Base-by-base conservation (phyloP, 2,888 invertebrate genomes). In the Selenia dentaria region DNA sequence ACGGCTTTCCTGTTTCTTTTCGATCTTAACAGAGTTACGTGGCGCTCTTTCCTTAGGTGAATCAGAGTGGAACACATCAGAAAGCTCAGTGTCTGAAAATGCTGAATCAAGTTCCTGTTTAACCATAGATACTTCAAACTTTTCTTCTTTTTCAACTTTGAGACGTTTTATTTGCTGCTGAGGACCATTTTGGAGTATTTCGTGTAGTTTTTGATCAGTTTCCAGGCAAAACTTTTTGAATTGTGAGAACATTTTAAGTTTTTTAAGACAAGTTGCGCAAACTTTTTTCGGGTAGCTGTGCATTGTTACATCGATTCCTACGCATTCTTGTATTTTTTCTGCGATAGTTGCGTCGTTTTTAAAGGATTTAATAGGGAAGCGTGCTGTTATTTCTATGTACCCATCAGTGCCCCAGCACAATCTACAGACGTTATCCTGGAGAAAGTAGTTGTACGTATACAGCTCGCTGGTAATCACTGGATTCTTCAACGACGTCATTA, bases 351-450 rank as follows among this genome's bases (percentile, higher is more conserved):
- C 4, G 49, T 35, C 11, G 2, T 64, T 58, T 51, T 51, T 22
- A 2, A 31, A 12, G 29, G 52, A 50, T 49, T 58, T 16, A 34
- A n/a, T 54, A 6, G 45, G 37, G 3, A 43, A 33, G 51, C 60
- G 56, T 1, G 47, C 33, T 3, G 62, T 50, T 24, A 79, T 51
- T 47, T 74, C 72, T 13, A 35, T 65, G n/a, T 55, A 56, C 1
- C 76, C 77, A 36, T 79, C 68, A 53, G 54, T 70, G 24, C 55
- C 63, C 83, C 83, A 87, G 51, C 88, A 88, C 4, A 88, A 52
- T 50, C 86, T 65, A 41, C 88, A 88, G 0, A 87, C 68, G 32
- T 83, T 39, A 16, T 55, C 70, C 4, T 76, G 70, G 29, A 68
- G 56, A 46, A 88, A 83, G 56, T 83, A 88, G 46, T 86, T 78